phyloP scores from a whole-genome alignment of 2,113 vertebrate species.

The Ailurus styani region DNA sequence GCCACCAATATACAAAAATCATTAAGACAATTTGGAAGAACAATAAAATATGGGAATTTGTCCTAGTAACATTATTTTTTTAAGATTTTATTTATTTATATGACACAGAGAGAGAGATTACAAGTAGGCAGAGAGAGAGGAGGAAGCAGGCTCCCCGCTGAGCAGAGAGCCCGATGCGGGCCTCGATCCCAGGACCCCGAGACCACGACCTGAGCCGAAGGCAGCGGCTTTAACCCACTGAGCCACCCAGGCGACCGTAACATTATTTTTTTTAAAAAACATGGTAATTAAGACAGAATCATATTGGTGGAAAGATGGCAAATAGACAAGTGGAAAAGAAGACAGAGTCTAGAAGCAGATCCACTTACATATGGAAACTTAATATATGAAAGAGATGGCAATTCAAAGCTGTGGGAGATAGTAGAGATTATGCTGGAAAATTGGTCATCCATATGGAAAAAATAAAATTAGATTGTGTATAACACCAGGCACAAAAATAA shows the following conservation, averaged over 20 bases:
- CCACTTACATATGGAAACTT: not conserved
- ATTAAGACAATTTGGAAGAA: not conserved
- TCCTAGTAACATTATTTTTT: not conserved
- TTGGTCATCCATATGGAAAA: conserved; percentile 2
- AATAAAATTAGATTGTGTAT: conserved; percentile 19
- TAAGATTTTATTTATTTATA: no score
- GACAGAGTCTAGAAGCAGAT: not conserved
- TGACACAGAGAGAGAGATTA: no score
- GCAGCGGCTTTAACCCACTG: no score
- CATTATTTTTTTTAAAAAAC: not conserved
- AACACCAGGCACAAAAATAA: not conserved
- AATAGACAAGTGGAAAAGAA: not conserved
- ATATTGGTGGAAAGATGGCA: not conserved
- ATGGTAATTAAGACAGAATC: not conserved
- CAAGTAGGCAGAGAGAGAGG: no score
- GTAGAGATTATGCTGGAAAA: not conserved
- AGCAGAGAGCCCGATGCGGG: no score
- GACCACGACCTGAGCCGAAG: no score
- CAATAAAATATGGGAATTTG: not conserved
- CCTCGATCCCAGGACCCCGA: no score
- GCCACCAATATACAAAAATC: not conserved
- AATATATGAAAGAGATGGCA: not conserved
- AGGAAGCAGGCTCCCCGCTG: no score
- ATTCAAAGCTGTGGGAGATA: not conserved
- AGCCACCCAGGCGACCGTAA: no score